Evolutionary conservation across 2,888 invertebrate species (phyloP), one percentile per base, ranked within the genome.

Genomic region (Drosophila formosana): DNA sequence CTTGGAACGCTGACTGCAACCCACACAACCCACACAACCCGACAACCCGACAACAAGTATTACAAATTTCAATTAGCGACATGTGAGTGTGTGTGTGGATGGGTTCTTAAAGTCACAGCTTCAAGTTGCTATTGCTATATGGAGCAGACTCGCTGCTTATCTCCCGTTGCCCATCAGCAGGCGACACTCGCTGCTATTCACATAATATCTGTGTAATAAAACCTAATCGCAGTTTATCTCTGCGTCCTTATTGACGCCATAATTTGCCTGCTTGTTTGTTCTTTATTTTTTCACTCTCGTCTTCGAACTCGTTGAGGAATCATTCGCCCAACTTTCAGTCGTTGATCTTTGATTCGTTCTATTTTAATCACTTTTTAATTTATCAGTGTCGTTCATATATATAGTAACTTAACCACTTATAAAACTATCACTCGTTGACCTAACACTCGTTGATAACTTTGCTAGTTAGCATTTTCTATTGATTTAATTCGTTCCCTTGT

Each of bases 11-110:
- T 18, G 18, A 18, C 37, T 43, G 39, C 23, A 47, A 57, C 52
- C 45, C 37, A 25, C 52, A 23, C 23, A 47, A 57, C 52, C 45
- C 37, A 25, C 52, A 18, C 18, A 18, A 18, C 18, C 18, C 18
- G 18, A 18, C 49, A 26, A 30, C 7, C 13, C 55, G 52, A 52
- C 43, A 55, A 28, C 70, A 67, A 76, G 77, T 71, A 79, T 82
- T 72, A 87, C 82, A 83, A 79, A 84, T 87, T 83, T 83, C 88
- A 83, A 83, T 83, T 84, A 87, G 88, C 75, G 72, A 66, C 70
- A 66, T 66, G 62, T 78, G 66, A 65, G 69, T 67, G 57, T 60
- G 52, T 26, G 45, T 53, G 28, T 39, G 45, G 51, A 68, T 52
- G 66, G 61, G 50, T 53, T 32, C 62, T 70, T 66, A 66, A 74